Evolutionary conservation across 2,113 vertebrate genomes (phyloP).

Genomic region (Notechis scutatus): DNA sequence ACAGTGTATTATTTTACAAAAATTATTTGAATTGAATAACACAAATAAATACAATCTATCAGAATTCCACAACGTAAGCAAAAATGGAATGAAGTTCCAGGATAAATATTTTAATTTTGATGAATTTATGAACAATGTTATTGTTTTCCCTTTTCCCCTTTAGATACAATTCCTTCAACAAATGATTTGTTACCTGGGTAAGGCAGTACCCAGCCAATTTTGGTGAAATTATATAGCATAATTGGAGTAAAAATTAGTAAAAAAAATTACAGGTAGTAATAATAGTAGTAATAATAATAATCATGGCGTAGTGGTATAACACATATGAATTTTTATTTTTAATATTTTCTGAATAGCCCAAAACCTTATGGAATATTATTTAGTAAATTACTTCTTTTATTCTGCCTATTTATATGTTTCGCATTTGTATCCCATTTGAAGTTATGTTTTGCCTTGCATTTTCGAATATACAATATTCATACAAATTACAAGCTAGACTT

Average conservation of each 20-base stretch:
- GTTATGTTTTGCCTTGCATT: conserved; percentile 21
- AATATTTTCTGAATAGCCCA: conserved; percentile 48
- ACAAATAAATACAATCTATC: conserved; percentile 81
- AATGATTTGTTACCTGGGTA: conserved; percentile 49
- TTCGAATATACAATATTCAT: conserved; percentile 26
- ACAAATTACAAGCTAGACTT: conserved; percentile 28
- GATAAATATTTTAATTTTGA: conserved; percentile 57
- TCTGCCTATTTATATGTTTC: conserved; percentile 31
- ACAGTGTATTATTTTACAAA: conserved; percentile 76
- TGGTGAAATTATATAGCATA: conserved; percentile 46
- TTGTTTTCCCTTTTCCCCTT: conserved; percentile 2
- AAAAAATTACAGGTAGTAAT: conserved; percentile 28
- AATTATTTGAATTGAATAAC: conserved; percentile 80
- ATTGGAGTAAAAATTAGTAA: conserved; percentile 22
- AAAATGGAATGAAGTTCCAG: conserved; percentile 65
- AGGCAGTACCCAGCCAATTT: conserved; percentile 42
- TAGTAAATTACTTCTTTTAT: conserved; percentile 44
- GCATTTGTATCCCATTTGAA: conserved; percentile 20
- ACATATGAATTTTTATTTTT: conserved; percentile 47
- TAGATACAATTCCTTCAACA: conserved; percentile 44
- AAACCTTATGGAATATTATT: conserved; percentile 45
- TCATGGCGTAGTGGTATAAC: conserved; percentile 44
- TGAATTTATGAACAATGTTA: conserved; percentile 52
- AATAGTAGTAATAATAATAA: conserved; percentile 19
- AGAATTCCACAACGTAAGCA: conserved; percentile 75